Base-by-base conservation (phyloP, 2,888 invertebrate species). In the Cataglyphis altisquamis region DNA sequence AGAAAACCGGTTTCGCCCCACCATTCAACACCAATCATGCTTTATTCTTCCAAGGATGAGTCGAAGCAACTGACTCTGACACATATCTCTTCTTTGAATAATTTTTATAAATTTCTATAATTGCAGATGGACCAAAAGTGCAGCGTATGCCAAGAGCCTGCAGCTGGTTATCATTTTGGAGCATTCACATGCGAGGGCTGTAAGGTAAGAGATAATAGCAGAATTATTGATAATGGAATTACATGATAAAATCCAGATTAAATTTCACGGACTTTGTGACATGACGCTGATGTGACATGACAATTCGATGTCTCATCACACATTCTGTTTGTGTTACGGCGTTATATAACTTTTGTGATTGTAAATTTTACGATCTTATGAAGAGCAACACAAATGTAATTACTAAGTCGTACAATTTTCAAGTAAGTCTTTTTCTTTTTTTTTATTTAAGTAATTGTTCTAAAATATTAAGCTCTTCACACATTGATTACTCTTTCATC, bases 101-200 rank as follows among this genome's bases (percentile, higher is more conserved):
- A 90, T 82, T 70, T 45, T 3, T 60, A 84, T 84, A 85, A 85
- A 86, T 90, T 85, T 88, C 84, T 87, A 83, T 85, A 86, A 88
- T 94, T 94, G 70, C 94, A 95, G 94, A 94, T 95, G 94, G 94
- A 94, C 91, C 94, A 94, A 88, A 93, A 94, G 92, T 95, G 94
- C 92, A 94, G 93, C 87, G 94, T 95, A 86, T 95, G 94, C 90
- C 94, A 94, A 82, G 94, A 95, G 86, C 94, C 94, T 74, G 94
- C 94, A 70, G 94, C 94, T 68, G 94, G 94, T 83, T 94, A 94
- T 89, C 94, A 94, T 91, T 94, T 94, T 78, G 94, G 94, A 74
- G 94, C 94, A 72, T 94, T 94, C 88, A 94, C 94, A 77, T 94
- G 94, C 88, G 94, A 94, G 91, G 94, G 94, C 75, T 94, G 94